A percentile compares a stretch with the other conserved stretches of the same genome.
These are phyloP conservation scores for Baronia brevicornis DNA, from an alignment of 2,888 invertebrate genomes.

Conservation along the genomic window DNA sequence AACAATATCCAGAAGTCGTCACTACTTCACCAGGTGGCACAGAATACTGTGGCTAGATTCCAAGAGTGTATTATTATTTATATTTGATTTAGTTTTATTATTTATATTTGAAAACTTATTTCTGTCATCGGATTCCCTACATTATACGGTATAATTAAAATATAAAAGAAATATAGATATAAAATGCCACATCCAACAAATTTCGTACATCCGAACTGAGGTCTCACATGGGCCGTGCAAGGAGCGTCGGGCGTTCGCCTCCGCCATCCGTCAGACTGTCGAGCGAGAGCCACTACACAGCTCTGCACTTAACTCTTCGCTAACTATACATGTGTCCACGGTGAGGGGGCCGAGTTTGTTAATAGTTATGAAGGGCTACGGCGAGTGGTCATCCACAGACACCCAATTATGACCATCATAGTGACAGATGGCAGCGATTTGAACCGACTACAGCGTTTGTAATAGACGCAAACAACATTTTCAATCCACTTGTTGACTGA, in stretches of 20 bases:
- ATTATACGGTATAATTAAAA: constrained; percentile 1
- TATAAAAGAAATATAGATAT: not conserved
- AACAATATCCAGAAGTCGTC: too few relatives aligned
- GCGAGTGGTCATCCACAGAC: constrained; percentile 17
- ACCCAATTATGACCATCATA: constrained; percentile 15
- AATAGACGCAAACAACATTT: constrained; percentile 1
- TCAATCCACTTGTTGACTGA: constrained; percentile 5
- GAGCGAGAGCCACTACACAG: constrained; percentile 46
- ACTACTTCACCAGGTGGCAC: too few relatives aligned
- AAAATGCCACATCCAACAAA: constrained; percentile 2
- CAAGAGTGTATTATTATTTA: too few relatives aligned
- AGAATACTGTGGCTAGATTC: too few relatives aligned
- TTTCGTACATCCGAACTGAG: constrained; percentile 31
- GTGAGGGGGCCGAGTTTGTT: constrained; percentile 28
- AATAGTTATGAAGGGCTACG: constrained; percentile 20
- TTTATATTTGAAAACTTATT: too few relatives aligned
- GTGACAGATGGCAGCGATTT: constrained; percentile 12
- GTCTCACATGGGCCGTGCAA: constrained; percentile 29
- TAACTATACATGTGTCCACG: constrained; percentile 53
- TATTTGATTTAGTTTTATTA: too few relatives aligned
- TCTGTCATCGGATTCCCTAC: not conserved
- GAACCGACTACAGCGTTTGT: not conserved
- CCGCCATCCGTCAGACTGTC: constrained; percentile 60
- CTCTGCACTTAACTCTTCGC: constrained; percentile 60
- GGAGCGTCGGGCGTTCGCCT: constrained; percentile 41